A percentile compares a stretch with the other conserved stretches of the same genome.
phyloP scores from a whole-genome alignment of 2,113 vertebrate genomes.

The Steatornis caripensis region DNA sequence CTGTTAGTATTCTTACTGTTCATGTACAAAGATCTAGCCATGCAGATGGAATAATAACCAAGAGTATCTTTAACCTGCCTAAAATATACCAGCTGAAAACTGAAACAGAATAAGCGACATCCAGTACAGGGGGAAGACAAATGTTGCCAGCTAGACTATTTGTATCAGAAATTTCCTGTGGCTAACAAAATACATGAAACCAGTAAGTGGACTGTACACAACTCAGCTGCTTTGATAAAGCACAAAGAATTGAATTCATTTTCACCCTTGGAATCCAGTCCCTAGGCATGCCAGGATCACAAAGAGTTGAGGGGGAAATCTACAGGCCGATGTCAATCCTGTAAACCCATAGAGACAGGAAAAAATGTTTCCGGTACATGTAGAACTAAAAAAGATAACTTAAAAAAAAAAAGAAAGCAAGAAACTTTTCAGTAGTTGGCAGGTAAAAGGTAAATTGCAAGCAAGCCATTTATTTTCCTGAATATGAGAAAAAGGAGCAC shows the following conservation, averaged over 20 bases:
- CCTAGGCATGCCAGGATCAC: neutral
- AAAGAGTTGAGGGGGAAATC: neutral
- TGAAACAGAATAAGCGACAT: neutral
- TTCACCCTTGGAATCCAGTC: neutral
- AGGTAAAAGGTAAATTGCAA: neutral
- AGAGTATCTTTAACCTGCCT: neutral
- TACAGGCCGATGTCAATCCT: neutral
- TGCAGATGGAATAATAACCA: neutral
- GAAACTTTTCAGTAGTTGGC: neutral
- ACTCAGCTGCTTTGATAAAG: neutral
- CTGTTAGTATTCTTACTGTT: neutral
- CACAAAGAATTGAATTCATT: neutral
- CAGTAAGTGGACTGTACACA: neutral
- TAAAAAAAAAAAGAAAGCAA: neutral
- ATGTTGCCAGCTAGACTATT: neutral
- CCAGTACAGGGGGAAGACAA: neutral
- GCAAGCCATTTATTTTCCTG: neutral
- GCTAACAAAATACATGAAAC: neutral
- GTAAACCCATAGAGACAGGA: neutral
- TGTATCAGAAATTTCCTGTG: neutral
- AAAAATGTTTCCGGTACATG: neutral
- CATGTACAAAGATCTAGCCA: neutral
- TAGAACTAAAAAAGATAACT: neutral
- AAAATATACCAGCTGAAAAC: neutral
- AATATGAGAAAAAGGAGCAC: neutral